Evolutionary conservation across 2,888 invertebrate genomes (phyloP), one percentile per base, ranked within the genome.

Genomic region (Machimus atricapillus): DNA sequence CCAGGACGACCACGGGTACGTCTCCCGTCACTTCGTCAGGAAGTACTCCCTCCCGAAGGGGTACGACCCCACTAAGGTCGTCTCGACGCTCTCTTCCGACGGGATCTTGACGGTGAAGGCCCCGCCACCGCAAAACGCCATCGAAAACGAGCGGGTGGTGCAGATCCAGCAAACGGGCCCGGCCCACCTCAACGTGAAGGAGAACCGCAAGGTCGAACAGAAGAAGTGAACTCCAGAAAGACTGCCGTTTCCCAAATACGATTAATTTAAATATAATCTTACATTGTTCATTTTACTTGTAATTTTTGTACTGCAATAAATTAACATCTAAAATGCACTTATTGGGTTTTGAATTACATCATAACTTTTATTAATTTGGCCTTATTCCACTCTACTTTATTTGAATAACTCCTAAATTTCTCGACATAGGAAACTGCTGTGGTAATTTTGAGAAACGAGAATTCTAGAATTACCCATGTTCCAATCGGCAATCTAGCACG

Each of bases 31-130:
- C 89, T 96, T 97, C 90, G 94, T 95, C 88, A 94, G 97, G 79
- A 94, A 96, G 88, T 97, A 97, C 91, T 91, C 95, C 78, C 91
- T 97, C 82, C 97, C 97, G 0, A 94, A 95, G 89, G 96, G 95
- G 0, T 96, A 96, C 87, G 96, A 97, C 87, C 94, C 96, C 6
- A 95, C 95, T 88, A 94, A 95, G 76, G 95, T 97, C 0, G 94
- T 94, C 87, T 96, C 97, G 1, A 95, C 94, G 81, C 92, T 97
- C 23, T 96, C 96, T 40, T 94, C 95, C 2, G 96, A 97, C 90
- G 97, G 97, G 0, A 94, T 97, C 87, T 91, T 96, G 89, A 94
- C 94, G 82, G 93, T 96, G 43, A 94, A 95, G 56, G 96, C 96
- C 7, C 96, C 96, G 74, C 94, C 92, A 90, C 92, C 92, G 79